These are phyloP conservation scores for Huso huso DNA, from an alignment of 2,797 vertebrate genomes.

Conservation along the genomic window DNA sequence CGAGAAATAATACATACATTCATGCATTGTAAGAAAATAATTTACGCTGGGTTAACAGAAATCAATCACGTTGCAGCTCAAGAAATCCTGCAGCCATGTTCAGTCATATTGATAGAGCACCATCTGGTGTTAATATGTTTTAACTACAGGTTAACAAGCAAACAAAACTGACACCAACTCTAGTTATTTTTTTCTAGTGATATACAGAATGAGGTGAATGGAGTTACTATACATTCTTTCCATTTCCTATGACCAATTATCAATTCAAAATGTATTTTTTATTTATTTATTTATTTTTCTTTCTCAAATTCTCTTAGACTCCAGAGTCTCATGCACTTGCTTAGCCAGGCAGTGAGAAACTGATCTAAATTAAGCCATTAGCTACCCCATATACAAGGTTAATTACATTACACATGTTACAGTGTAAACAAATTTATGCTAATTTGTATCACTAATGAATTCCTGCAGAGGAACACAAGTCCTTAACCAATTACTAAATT, in stretches of 20 bases:
- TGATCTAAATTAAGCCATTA: conserved; percentile 17
- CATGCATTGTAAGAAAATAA: neutral
- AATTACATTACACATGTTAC: conserved; percentile 26
- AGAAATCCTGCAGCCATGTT: conserved; percentile 5
- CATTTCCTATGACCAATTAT: no score
- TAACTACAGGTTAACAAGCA: neutral
- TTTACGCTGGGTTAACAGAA: neutral
- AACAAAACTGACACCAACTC: no score
- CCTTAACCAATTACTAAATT: no score
- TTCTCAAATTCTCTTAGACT: no score
- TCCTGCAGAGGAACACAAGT: neutral
- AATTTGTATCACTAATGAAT: conserved; percentile 25
- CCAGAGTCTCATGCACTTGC: neutral
- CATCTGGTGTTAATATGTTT: conserved; percentile 18
- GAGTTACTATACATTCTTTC: no score
- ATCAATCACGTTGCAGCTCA: no score
- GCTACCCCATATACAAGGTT: conserved; percentile 20
- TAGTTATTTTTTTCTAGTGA: no score
- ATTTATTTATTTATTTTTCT: no score
- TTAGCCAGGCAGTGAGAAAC: neutral
- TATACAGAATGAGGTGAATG: no score
- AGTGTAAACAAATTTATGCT: conserved; percentile 25
- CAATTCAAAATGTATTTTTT: no score
- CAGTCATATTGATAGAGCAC: conserved; percentile 8
- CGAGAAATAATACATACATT: no score